Conservation (phyloP, 1,140 invertebrate species). For the Drosophila melanica region DNA sequence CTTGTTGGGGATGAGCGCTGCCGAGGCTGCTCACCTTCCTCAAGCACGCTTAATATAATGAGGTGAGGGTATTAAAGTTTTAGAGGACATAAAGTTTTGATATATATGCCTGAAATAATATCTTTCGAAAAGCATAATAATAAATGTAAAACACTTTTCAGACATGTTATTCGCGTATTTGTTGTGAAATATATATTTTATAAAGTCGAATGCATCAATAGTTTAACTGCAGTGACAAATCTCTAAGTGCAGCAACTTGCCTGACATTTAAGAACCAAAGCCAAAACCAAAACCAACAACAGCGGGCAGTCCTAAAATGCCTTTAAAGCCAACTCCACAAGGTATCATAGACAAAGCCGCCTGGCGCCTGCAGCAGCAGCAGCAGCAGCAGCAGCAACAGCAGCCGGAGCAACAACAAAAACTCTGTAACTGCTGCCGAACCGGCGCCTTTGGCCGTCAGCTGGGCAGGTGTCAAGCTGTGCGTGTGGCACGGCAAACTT, state of each 20-base stretch:
- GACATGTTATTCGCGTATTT: not conserved
- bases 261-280: slow-evolving; percentile 64
- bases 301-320: slow-evolving; percentile 58
- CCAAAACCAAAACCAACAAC: slow-evolving; percentile 48
- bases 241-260: slow-evolving; percentile 9
- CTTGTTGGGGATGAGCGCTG: slow-evolving; percentile 21
- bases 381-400: slow-evolving; percentile 19
- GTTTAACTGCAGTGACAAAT: slow-evolving; percentile 20
- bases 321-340: slow-evolving; percentile 14
- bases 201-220: slow-evolving; percentile 10
- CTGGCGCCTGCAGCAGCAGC: slow-evolving; percentile 51
- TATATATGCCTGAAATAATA: not conserved
- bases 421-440: not conserved
- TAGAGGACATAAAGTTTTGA: slow-evolving; percentile 8
- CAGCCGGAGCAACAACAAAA: slow-evolving; percentile 26
- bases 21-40: slow-evolving; percentile 23
- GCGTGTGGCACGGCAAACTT: slow-evolving; percentile 61
- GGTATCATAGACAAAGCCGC: slow-evolving; percentile 33
- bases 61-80: slow-evolving; percentile 35
- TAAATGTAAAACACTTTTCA: not conserved
- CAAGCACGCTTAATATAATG: slow-evolving; percentile 40
- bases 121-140: not conserved
- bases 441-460: slow-evolving; percentile 29
- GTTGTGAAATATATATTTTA: not conserved
- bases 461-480: slow-evolving; percentile 76